These are phyloP conservation scores for Rhinopomastus cyanomelas DNA, from an alignment of 2,113 vertebrate species.

Conservation along the genomic window DNA sequence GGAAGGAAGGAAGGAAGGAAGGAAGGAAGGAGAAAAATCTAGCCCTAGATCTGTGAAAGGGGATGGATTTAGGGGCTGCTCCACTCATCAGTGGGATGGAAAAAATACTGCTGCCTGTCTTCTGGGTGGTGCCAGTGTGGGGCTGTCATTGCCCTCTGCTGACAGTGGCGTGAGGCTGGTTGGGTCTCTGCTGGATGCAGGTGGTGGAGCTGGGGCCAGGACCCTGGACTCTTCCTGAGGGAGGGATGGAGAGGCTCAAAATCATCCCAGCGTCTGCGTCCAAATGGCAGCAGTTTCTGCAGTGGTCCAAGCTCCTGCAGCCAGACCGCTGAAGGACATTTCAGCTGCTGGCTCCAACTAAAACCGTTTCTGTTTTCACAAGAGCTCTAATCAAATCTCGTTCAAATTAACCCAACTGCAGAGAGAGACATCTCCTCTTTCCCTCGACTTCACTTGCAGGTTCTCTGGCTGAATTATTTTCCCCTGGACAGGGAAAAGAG, in stretches of 20 bases:
- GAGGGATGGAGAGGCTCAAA: not conserved
- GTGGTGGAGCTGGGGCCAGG: not conserved
- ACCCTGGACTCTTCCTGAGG: not conserved
- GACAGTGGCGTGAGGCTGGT: not conserved
- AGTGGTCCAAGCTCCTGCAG: not conserved
- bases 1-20: too few species aligned
- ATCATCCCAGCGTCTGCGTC: not conserved
- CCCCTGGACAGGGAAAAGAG: not conserved
- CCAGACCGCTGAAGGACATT: not conserved
- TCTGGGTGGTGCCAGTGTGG: not conserved
- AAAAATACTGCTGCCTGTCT: conserved; percentile 19
- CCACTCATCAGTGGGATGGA: not conserved
- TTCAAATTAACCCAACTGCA: not conserved
- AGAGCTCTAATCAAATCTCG: not conserved
- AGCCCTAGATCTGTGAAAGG: conserved; percentile 13
- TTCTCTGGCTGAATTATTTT: not conserved
- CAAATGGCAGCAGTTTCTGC: not conserved
- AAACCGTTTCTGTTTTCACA: not conserved
- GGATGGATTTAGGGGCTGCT: conserved; percentile 40
- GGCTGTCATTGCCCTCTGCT: conserved; percentile 61
- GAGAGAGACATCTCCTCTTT: not conserved
- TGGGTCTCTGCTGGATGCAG: not conserved
- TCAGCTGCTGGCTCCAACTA: not conserved
- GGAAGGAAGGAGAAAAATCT: not conserved
- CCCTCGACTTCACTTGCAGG: not conserved